A percentile compares a stretch with the other conserved stretches of the same genome.
Conservation (phyloP, 2,113 vertebrate species). For the Craseonycteris thonglongyai region DNA sequence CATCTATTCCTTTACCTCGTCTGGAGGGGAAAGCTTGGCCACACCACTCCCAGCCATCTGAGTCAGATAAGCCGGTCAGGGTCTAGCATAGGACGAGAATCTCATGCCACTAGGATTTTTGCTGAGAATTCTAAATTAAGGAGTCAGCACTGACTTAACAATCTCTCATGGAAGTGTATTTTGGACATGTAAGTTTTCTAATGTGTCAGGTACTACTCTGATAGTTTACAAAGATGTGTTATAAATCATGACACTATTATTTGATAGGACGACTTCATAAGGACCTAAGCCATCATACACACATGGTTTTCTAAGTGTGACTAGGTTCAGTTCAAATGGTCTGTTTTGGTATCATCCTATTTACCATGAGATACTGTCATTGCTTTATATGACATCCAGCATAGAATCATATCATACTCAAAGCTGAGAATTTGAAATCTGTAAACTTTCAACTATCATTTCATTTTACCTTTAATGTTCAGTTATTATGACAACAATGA, state of each 20-base stretch:
- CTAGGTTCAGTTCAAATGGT: not conserved
- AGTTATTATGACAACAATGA: not conserved
- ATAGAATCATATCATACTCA: not conserved
- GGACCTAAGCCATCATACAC: not conserved
- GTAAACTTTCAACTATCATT: not conserved
- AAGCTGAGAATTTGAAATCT: not conserved
- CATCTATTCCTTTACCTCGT: not conserved
- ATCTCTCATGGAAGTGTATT: not conserved
- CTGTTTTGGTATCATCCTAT: not conserved
- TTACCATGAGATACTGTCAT: not conserved
- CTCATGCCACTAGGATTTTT: not conserved
- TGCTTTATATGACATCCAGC: not conserved
- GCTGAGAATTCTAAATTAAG: not conserved
- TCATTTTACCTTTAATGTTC: not conserved
- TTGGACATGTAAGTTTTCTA: not conserved
- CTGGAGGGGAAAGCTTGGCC: not conserved
- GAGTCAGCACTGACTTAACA: not conserved
- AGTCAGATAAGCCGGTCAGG: not conserved
- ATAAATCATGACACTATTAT: not conserved
- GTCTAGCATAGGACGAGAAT: not conserved
- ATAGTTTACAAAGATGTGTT: not conserved
- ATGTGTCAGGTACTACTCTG: not conserved
- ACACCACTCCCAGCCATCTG: not conserved
- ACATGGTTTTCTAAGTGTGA: not conserved
- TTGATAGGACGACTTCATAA: not conserved